phyloP scores from a whole-genome alignment of 1,140 invertebrate genomes.

The fruit fly (Drosophila melanogaster) region DNA sequence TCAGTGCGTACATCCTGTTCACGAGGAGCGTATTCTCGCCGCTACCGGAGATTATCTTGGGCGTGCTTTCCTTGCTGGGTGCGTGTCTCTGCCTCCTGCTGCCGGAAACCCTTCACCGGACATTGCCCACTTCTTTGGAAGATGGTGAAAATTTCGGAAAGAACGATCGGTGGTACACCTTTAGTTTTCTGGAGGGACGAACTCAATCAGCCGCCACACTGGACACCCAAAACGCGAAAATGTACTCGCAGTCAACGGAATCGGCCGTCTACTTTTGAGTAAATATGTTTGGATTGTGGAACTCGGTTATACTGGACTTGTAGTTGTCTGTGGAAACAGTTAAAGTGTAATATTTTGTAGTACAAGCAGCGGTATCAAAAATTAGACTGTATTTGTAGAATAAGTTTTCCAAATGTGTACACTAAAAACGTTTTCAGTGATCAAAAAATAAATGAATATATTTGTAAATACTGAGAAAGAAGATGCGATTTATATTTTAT shows the following conservation, averaged over 20 bases:
- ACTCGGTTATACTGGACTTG: conserved; percentile 64
- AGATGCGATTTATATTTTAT: too few species aligned
- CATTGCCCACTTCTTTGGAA: conserved; percentile 86
- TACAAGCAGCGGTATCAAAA: conserved; percentile 1
- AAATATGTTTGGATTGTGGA: background rate
- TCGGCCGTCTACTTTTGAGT: conserved; percentile 44
- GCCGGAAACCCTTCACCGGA: conserved; percentile 84
- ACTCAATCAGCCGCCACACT: conserved; percentile 58
- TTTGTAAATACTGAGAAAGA: too few species aligned
- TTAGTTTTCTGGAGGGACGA: conserved; percentile 70
- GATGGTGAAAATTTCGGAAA: conserved; percentile 88
- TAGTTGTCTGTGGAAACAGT: conserved; percentile 10
- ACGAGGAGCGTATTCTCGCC: conserved; percentile 85
- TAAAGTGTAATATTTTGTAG: conserved; percentile 2
- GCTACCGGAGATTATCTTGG: conserved; percentile 85
- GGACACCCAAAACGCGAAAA: conserved; percentile 26
- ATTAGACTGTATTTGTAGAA: background rate
- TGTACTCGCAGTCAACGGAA: conserved; percentile 39
- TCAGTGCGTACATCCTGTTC: conserved; percentile 77
- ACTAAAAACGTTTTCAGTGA: background rate
- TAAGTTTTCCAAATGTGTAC: background rate
- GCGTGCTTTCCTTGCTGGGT: conserved; percentile 86
- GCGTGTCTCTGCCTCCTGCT: conserved; percentile 85
- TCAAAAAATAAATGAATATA: background rate
- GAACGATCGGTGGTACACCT: conserved; percentile 84